These are phyloP conservation scores for Proctacanthus coquilletti DNA, from an alignment of 1,140 invertebrate genomes.

Conservation along the genomic window DNA sequence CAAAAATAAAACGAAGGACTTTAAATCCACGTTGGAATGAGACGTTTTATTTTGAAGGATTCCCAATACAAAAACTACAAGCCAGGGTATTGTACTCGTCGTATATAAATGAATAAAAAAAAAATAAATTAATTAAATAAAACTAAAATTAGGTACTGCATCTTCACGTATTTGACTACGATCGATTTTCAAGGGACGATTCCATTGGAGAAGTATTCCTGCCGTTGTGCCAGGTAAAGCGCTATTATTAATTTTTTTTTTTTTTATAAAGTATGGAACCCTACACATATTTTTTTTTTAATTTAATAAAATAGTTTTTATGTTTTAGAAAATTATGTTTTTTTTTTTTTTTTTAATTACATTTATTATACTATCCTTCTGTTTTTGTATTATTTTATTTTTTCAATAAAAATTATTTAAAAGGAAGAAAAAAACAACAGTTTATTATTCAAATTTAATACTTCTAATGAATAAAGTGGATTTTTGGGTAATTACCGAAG, in stretches of 20 bases:
- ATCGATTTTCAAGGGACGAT: constrained; percentile 86
- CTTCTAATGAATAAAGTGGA: no score
- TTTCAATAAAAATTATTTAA: no score
- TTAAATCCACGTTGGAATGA: constrained; percentile 96
- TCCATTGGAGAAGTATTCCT: constrained; percentile 93
- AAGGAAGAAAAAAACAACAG: no score
- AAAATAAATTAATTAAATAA: not conserved
- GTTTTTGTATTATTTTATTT: no score
- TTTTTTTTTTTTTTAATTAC: no score
- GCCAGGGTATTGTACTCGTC: constrained; percentile 45
- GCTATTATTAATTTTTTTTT: constrained; percentile 18
- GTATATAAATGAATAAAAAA: not conserved
- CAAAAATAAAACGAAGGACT: constrained; percentile 89
- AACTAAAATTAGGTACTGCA: constrained; percentile 56
- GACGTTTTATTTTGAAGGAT: constrained; percentile 95
- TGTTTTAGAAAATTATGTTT: no score
- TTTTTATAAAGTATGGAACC: no score
- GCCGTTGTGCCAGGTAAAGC: constrained; percentile 83
- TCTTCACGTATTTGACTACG: constrained; percentile 90
- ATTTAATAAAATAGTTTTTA: constrained; percentile 1
- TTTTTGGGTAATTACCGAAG: no score
- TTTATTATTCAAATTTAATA: no score
- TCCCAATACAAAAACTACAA: constrained; percentile 83
- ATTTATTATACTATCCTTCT: no score
- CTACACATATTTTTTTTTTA: no score